Evolutionary conservation across 2,797 vertebrate genomes (phyloP).

Genomic region (Rhadinocentrus ornatus): DNA sequence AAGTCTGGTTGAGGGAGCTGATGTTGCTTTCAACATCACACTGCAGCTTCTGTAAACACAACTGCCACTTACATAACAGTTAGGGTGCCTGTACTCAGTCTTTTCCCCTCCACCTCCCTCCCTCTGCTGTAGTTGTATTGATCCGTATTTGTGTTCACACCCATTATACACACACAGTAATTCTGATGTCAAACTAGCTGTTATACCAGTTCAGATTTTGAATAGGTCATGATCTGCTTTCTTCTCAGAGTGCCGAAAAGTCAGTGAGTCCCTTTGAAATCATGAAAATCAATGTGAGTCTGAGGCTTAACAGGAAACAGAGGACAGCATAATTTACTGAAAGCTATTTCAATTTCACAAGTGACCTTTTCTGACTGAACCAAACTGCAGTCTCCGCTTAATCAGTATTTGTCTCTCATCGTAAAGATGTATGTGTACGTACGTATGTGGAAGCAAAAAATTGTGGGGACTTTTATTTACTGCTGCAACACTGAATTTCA

Average conservation of each 20-base stretch:
- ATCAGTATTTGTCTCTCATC: slow-evolving; percentile 21
- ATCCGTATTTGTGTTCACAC: slow-evolving; percentile 35
- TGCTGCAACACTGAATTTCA: slow-evolving; percentile 16
- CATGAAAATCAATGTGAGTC: slow-evolving; percentile 63
- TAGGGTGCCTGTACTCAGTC: slow-evolving; percentile 28
- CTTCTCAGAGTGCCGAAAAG: slow-evolving; percentile 51
- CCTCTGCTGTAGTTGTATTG: slow-evolving; percentile 30
- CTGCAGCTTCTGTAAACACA: slow-evolving; percentile 62
- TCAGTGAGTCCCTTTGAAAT: slow-evolving; percentile 61
- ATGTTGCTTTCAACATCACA: slow-evolving; percentile 65
- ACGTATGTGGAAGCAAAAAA: background rate
- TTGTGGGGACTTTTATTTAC: slow-evolving; percentile 24
- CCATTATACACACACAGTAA: slow-evolving; percentile 11
- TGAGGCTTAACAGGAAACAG: slow-evolving; percentile 52
- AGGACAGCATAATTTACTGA: slow-evolving; percentile 58
- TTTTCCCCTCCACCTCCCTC: slow-evolving; percentile 23
- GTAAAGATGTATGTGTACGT: background rate
- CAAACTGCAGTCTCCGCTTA: slow-evolving; percentile 30
- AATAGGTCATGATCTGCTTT: slow-evolving; percentile 55
- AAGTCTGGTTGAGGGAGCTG: slow-evolving; percentile 18
- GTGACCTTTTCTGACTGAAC: slow-evolving; percentile 67
- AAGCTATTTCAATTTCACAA: slow-evolving; percentile 58
- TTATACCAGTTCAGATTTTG: slow-evolving; percentile 36
- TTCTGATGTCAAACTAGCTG: slow-evolving; percentile 50
- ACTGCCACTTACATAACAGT: slow-evolving; percentile 76